Percentiles rank a stretch among this genome's conserved stretches.
phyloP scores from a whole-genome alignment of 2,888 invertebrate species.

The Seladonia tumulorum region DNA sequence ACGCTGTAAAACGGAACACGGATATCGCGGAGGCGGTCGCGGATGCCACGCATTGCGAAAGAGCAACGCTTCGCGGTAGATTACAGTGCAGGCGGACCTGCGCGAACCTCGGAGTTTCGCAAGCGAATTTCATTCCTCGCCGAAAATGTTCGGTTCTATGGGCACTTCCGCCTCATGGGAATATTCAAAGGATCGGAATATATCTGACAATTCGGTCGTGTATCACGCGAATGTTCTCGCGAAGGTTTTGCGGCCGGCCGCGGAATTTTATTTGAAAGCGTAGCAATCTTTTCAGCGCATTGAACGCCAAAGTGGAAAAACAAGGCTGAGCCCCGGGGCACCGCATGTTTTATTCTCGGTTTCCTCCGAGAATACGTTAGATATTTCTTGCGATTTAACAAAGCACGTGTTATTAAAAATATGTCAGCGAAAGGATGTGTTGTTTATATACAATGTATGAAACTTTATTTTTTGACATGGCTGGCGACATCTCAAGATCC shows the following conservation, averaged over 20 bases:
- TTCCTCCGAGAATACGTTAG: background rate
- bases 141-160: background rate
- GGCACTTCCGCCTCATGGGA: background rate
- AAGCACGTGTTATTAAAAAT: background rate
- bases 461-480: no score
- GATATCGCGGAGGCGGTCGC: slow-evolving; percentile 6
- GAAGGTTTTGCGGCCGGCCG: background rate
- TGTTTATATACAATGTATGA: no score
- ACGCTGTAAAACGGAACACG: slow-evolving; percentile 37
- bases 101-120: background rate
- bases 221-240: background rate
- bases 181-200: background rate
- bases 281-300: background rate
- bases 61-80: background rate
- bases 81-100: background rate
- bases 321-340: background rate
- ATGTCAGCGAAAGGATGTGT: background rate
- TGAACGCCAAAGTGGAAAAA: background rate
- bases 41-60: background rate
- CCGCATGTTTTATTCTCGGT: background rate
- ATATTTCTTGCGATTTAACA: background rate
- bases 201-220: background rate
- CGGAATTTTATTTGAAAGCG: background rate
- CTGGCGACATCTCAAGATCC: no score
- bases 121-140: background rate